phyloP scores from a whole-genome alignment of 2,888 invertebrate genomes.

The Drosophila longiperda region DNA sequence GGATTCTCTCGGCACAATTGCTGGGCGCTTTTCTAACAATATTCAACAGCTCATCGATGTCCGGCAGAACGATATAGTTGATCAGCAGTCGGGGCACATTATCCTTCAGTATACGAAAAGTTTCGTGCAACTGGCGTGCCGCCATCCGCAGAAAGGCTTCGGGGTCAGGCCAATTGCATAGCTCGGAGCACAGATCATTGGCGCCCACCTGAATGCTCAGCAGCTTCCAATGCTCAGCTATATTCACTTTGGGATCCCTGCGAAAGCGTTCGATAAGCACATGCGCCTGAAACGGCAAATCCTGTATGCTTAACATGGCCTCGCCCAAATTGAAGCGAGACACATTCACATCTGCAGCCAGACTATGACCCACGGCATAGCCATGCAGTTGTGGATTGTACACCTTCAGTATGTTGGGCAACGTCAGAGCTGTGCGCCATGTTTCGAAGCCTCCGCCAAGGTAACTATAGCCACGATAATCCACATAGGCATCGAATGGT shows the following conservation, averaged over 20 bases:
- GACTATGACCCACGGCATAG: conserved; percentile 86
- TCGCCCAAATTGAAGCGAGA: conserved; percentile 87
- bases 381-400: conserved; percentile 88
- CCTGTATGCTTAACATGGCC: conserved; percentile 86
- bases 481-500: conserved; percentile 78
- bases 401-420: conserved; percentile 87
- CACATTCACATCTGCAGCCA: conserved; percentile 81
- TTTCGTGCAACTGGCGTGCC: conserved; percentile 84
- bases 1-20: not conserved
- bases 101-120: conserved; percentile 85
- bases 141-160: conserved; percentile 85
- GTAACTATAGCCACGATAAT: conserved; percentile 85
- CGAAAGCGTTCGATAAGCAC: conserved; percentile 86
- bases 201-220: conserved; percentile 87
- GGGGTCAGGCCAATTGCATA: conserved; percentile 85
- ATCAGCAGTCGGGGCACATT: conserved; percentile 87
- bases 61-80: conserved; percentile 86
- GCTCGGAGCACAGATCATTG: conserved; percentile 87
- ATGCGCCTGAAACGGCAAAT: conserved; percentile 86
- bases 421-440: conserved; percentile 86
- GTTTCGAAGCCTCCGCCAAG: conserved; percentile 85
- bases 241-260: conserved; percentile 86
- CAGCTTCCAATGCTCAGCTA: conserved; percentile 87
- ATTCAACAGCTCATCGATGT: conserved; percentile 77
- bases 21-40: not conserved